These are phyloP conservation scores for Vannuccia rotundouncinata DNA, from an alignment of 2,888 invertebrate species.

Conservation along the genomic window DNA sequence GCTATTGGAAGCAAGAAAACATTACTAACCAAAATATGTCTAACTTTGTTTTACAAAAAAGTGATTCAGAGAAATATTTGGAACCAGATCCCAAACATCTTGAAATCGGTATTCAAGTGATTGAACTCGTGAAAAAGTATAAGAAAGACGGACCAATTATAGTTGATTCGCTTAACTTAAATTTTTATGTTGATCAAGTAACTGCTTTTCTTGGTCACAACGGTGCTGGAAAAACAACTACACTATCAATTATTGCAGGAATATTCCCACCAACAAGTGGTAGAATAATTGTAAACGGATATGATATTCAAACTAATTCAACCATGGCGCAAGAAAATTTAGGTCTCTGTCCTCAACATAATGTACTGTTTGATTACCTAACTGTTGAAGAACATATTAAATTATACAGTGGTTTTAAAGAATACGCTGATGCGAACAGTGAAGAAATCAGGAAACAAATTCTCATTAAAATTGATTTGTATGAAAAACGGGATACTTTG, in stretches of 20 bases:
- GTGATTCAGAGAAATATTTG: too few species aligned
- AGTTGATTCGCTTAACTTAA: constrained; percentile 66
- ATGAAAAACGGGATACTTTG: constrained; percentile 60
- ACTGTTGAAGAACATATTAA: constrained; percentile 55
- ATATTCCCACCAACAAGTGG: constrained; percentile 71
- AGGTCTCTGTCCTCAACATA: constrained; percentile 82
- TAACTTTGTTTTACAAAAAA: too few species aligned
- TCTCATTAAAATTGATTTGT: constrained; percentile 60
- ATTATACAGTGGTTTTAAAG: not conserved
- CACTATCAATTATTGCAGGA: constrained; percentile 58
- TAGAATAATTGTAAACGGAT: constrained; percentile 67
- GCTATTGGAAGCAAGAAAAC: too few species aligned
- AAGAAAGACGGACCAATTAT: constrained; percentile 58
- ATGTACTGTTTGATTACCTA: constrained; percentile 66
- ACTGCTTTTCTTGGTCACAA: constrained; percentile 79
- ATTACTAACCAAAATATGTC: too few species aligned
- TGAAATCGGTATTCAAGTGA: constrained; percentile 68
- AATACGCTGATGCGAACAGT: not conserved
- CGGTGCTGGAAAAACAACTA: constrained; percentile 62
- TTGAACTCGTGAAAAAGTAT: constrained; percentile 63
- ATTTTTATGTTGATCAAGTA: constrained; percentile 74
- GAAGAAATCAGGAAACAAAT: not conserved
- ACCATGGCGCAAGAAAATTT: constrained; percentile 66
- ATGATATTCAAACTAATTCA: constrained; percentile 66
- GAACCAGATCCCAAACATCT: constrained; percentile 59